Base-by-base conservation (phyloP, 2,113 vertebrate species). In the Formicarius rufipectus region DNA sequence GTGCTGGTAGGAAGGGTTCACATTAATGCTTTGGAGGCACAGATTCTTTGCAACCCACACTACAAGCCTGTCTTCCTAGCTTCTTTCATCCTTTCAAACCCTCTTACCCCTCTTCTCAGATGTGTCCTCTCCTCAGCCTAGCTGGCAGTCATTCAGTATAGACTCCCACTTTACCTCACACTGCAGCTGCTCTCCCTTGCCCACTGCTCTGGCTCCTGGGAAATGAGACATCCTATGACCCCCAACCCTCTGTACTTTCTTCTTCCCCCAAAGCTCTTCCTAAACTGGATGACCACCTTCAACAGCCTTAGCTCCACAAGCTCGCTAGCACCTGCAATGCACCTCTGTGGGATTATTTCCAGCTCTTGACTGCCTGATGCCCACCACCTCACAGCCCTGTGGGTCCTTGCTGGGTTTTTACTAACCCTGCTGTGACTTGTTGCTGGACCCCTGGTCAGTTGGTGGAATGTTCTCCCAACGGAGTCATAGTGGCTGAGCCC, bases 391-490 rank as follows among this genome's bases (percentile, higher is more conserved):
- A 28, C 21, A 78, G 45, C 12, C 27, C 15, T 39, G 17, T 5
- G 17, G 16, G 52, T 82, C 76, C 25, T 68, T 45, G 16, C 33
- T 55, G 59, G 20, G 5, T 52, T 87, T 78, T 59, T 28, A 45
- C 24, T 63, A 44, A 24, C 13, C 8, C 17, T 73, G 14, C 19
- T 74, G 24, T 17, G 45, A 37, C 16, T 11, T 30, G 8, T 58
- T 35, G 8, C 60, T 53, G 2, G 0, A 37, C 17, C 14, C 21
- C 31, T 40, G 35, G 39, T 24, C 33, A 55, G 39, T 39, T 0
- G 0, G 10, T 66, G 37, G 5, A 1, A 2, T 7, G 24, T 0
- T 53, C 22, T 88, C 13, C n/a, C 0, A 0, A n/a, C 9, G 42
- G 22, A 16, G 30, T 14, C 39, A 25, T 33, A 27, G 52, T 9